phyloP scores from a whole-genome alignment of 1,140 invertebrate species.

The Calycopis cecrops region DNA sequence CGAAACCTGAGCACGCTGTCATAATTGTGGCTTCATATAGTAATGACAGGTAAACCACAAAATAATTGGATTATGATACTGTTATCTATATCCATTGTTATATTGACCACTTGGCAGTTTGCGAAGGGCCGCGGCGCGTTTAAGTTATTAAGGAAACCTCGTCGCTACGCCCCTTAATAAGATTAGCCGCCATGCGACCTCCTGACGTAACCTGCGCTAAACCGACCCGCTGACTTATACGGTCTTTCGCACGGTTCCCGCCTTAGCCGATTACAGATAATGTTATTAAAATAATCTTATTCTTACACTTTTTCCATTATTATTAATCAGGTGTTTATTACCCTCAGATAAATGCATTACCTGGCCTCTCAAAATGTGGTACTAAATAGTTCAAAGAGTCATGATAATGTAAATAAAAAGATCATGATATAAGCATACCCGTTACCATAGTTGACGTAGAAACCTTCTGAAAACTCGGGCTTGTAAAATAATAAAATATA shows the following conservation, averaged over 20 bases:
- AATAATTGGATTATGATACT: conserved; percentile 17
- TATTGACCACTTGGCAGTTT: conserved; percentile 22
- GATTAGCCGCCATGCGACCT: conserved; percentile 46
- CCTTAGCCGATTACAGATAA: conserved; percentile 22
- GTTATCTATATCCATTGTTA: conserved; percentile 22
- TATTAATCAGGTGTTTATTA: too few relatives aligned
- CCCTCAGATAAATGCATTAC: too few relatives aligned
- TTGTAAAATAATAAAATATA: too few relatives aligned
- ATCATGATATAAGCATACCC: too few relatives aligned
- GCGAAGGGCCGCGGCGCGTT: conserved; percentile 37
- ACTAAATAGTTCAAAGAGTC: too few relatives aligned
- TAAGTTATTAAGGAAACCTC: conserved; percentile 64
- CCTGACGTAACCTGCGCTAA: conserved; percentile 28
- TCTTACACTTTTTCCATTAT: too few relatives aligned
- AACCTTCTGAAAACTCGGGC: too few relatives aligned
- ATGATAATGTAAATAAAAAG: too few relatives aligned
- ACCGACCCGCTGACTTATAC: conserved; percentile 27
- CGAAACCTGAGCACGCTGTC: too few relatives aligned
- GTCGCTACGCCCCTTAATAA: conserved; percentile 46
- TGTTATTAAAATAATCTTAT: too few relatives aligned
- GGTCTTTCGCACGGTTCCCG: conserved; percentile 22
- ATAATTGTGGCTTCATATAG: neutral
- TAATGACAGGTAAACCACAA: conserved; percentile 15
- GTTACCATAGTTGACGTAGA: too few relatives aligned
- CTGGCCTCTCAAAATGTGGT: too few relatives aligned